Evolutionary conservation across 1,140 invertebrate genomes (phyloP).

Genomic region (Agrilus planipennis): DNA sequence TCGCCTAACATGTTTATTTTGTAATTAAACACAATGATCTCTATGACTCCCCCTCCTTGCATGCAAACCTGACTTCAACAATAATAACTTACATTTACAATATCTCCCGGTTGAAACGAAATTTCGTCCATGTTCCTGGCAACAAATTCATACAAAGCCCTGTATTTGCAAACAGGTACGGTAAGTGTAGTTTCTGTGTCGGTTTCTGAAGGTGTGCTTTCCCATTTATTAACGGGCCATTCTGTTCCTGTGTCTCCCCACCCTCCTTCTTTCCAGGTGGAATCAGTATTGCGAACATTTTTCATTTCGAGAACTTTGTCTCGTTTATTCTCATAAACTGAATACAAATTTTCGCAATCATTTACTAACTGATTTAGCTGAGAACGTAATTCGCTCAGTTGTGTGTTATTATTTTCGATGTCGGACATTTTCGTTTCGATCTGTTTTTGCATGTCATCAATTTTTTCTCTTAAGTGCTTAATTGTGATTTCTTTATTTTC

Average conservation of each 20-base stretch:
- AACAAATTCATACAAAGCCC: conserved; percentile 88
- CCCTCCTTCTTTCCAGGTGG: conserved; percentile 27
- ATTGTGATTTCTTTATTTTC: conserved; percentile 74
- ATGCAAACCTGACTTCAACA: too few relatives aligned
- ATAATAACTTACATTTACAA: conserved; percentile 59
- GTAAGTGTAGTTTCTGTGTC: conserved; percentile 26
- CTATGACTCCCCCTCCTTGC: neutral
- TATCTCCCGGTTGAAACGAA: conserved; percentile 85
- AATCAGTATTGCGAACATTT: conserved; percentile 31
- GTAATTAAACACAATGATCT: conserved; percentile 3
- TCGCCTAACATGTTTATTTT: too few relatives aligned
- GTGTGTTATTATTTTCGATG: conserved; percentile 70
- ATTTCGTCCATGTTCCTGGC: conserved; percentile 90
- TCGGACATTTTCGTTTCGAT: conserved; percentile 68
- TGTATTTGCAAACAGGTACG: conserved; percentile 56
- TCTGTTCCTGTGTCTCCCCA: conserved; percentile 31
- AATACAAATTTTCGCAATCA: conserved; percentile 48
- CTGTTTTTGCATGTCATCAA: conserved; percentile 48
- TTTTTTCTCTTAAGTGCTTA: conserved; percentile 60
- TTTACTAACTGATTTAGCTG: conserved; percentile 36
- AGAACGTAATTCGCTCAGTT: conserved; percentile 55
- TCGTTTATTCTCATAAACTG: conserved; percentile 45
- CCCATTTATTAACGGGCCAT: conserved; percentile 42
- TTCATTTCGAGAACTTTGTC: conserved; percentile 41
- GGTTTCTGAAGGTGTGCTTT: conserved; percentile 17